Percentiles rank a stretch among this genome's conserved stretches.
Conservation (phyloP, 2,888 invertebrate species). For the Zootermopsis nevadensis region DNA sequence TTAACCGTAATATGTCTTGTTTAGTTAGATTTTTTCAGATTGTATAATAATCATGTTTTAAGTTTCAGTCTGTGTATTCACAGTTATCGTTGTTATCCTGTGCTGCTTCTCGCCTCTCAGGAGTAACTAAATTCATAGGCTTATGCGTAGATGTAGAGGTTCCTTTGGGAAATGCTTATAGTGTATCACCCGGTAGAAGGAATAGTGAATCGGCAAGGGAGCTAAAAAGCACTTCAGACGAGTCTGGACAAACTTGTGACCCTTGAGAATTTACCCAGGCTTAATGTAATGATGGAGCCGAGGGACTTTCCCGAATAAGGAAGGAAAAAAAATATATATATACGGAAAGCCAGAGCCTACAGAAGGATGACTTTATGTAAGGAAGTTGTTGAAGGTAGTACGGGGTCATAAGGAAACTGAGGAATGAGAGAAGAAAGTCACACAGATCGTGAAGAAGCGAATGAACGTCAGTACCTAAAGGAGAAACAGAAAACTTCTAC, state of each 20-base stretch:
- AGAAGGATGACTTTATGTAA: background rate
- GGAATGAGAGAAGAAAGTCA: background rate
- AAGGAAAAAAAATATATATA: background rate
- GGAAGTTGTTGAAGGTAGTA: background rate
- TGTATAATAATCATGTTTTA: background rate
- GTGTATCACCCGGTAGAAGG: background rate
- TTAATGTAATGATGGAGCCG: background rate
- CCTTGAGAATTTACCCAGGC: background rate
- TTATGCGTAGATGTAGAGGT: background rate
- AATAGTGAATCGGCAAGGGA: background rate
- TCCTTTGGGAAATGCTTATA: background rate
- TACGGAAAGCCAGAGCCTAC: background rate
- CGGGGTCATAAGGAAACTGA: background rate
- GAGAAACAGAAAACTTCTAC: too few species aligned
- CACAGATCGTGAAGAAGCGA: background rate
- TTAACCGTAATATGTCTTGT: too few species aligned
- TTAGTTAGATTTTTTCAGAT: background rate
- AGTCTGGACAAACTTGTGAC: constrained; percentile 11
- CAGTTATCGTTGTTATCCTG: background rate
- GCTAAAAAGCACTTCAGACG: background rate
- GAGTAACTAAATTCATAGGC: background rate
- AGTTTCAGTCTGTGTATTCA: background rate
- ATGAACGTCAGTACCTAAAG: too few species aligned
- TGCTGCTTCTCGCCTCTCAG: background rate
- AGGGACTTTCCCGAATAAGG: background rate